phyloP scores from a whole-genome alignment of 1,140 invertebrate species.

The Phymastichus coffea region DNA sequence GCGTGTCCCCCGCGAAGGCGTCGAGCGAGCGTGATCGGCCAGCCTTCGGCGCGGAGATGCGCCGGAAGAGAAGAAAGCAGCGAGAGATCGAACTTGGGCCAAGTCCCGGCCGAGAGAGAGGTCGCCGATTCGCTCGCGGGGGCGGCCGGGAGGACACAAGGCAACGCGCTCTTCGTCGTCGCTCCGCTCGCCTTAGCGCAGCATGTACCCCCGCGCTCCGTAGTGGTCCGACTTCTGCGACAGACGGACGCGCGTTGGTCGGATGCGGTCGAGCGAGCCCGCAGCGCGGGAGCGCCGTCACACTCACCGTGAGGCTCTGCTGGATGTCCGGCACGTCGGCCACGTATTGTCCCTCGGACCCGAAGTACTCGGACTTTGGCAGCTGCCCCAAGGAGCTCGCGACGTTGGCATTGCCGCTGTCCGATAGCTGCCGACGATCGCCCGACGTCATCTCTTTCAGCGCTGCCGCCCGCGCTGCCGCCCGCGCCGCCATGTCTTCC shows the following conservation, averaged over 20 bases:
- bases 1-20: too few species aligned
- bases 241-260: neutral
- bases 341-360: conserved; percentile 33
- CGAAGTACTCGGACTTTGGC: conserved; percentile 35
- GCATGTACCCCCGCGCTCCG: conserved; percentile 36
- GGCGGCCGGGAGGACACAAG: neutral
- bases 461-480: conserved; percentile 58
- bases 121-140: neutral
- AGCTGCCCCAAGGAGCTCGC: conserved; percentile 32
- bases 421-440: conserved; percentile 41
- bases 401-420: conserved; percentile 23
- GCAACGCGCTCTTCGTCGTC: neutral
- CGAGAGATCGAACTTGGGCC: neutral
- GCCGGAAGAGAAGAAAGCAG: neutral
- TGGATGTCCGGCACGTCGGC: conserved; percentile 35
- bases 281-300: neutral
- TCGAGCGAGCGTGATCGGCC: too few species aligned
- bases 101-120: neutral
- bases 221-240: conserved; percentile 36
- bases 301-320: conserved; percentile 40
- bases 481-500: conserved; percentile 65
- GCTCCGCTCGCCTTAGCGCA: conserved; percentile 30
- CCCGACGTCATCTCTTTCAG: conserved; percentile 59
- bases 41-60: neutral
- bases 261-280: neutral